Evolutionary conservation across 2,888 invertebrate genomes (phyloP), one percentile per base, ranked within the genome.

Genomic region (Phymatocera aterrima): DNA sequence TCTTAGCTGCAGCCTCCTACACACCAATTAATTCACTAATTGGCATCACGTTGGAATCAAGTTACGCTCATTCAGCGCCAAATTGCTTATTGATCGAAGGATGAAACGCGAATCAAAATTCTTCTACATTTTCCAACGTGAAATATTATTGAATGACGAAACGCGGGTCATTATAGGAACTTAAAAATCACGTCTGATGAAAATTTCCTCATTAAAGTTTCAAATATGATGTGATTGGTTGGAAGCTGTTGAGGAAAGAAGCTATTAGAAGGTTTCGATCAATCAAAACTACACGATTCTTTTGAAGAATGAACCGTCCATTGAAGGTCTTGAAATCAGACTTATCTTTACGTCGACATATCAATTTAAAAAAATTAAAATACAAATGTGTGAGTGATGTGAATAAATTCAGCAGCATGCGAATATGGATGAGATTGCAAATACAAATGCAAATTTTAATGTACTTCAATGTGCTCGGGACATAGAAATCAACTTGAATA

Each of bases 251-350:
- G n/a, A n/a, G n/a, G n/a, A n/a, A n/a, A n/a, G 1, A 28, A 34
- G 8, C 1, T 37, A 64, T 37, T 6, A 34, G 37, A 64, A 64
- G 64, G 37, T 68, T 46, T 46, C 24, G 68, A 46, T 43, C 43
- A 24, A 46, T 43, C 43, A 28, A 46, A 46, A 46, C 61, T 37
- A 24, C 18, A 68, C 24, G 46, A 68, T 68, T 68, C 46, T 68
- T 46, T 43, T 68, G 40, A 15, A 68, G 68, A 68, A 46, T 46
- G 68, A 68, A 68, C 68, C 68, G 68, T 68, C 68, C 68, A 68
- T 68, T 68, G 40, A 68, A 68, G 46, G 68, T 43, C 68, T 24
- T 28, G 68, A 24, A 43, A 68, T 28, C 43, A 24, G 68, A 68
- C 68, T 68, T 68, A 15, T 24, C 31, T 68, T 46, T 46, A 68